phyloP scores from a whole-genome alignment of 1,140 invertebrate genomes.

The Hycleus cichorii region DNA sequence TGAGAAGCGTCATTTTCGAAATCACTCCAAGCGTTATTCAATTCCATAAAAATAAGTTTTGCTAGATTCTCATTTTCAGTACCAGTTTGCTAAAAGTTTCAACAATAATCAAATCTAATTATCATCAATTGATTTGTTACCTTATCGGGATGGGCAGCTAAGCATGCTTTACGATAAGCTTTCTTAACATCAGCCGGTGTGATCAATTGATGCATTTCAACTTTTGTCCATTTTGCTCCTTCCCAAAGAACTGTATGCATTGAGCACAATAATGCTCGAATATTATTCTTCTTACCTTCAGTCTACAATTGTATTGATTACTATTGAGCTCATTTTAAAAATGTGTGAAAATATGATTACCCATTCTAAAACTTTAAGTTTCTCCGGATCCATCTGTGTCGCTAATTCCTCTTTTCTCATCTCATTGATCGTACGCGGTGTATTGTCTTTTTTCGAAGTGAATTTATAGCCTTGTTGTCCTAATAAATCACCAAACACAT shows the following conservation, averaged over 20 bases:
- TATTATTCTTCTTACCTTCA: constrained; percentile 94
- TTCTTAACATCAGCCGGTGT: constrained; percentile 90
- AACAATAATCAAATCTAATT: constrained; percentile 11
- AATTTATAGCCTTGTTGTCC: constrained; percentile 84
- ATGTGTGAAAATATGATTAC: constrained; percentile 36
- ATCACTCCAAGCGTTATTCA: constrained; percentile 97
- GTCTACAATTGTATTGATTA: constrained; percentile 50
- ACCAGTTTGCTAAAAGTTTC: constrained; percentile 71
- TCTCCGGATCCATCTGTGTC: constrained; percentile 86
- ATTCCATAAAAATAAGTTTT: constrained; percentile 96
- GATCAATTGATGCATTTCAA: constrained; percentile 92
- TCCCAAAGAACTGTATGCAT: constrained; percentile 93
- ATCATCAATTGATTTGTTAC: constrained; percentile 45
- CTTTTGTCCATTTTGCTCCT: constrained; percentile 84
- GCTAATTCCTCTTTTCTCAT: constrained; percentile 84
- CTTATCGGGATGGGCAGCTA: constrained; percentile 98
- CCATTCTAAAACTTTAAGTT: constrained; percentile 75
- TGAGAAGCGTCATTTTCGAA: constrained; percentile 89
- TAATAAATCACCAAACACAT: constrained; percentile 85
- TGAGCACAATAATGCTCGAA: constrained; percentile 89
- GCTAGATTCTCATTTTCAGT: constrained; percentile 86
- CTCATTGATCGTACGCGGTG: constrained; percentile 83
- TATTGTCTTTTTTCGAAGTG: constrained; percentile 63
- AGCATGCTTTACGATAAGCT: constrained; percentile 88
- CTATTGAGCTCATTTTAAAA: background rate